These are phyloP conservation scores for Chroicocephalus ridibundus DNA, from an alignment of 2,113 vertebrate species.

Conservation along the genomic window DNA sequence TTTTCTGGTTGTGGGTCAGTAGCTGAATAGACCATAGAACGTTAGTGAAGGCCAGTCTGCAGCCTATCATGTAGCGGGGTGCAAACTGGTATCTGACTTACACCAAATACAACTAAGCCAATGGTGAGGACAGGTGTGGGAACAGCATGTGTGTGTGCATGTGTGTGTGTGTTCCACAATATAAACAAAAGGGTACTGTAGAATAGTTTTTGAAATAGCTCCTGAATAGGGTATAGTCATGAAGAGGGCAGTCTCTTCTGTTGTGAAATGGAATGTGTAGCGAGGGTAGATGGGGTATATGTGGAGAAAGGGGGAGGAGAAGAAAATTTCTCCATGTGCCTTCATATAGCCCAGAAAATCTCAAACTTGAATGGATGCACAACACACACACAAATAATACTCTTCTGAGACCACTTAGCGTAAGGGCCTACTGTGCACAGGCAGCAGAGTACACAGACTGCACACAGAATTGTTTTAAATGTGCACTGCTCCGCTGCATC, in stretches of 20 bases:
- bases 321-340: background rate
- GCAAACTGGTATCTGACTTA: background rate
- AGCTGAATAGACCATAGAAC: background rate
- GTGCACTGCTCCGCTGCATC: background rate
- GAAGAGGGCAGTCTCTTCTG: background rate
- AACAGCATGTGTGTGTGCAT: rapidly evolving
- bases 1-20: background rate
- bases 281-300: rapidly evolving
- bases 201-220: background rate
- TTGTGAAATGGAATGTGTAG: background rate
- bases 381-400: background rate
- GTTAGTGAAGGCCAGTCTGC: background rate
- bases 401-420: background rate
- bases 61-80: background rate
- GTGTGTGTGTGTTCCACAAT: background rate
- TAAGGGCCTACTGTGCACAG: background rate
- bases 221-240: background rate
- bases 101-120: background rate
- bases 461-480: background rate
- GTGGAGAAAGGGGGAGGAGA: background rate
- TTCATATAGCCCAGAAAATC: background rate
- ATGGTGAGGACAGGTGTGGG: background rate
- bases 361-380: background rate
- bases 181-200: background rate
- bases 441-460: background rate